These are phyloP conservation scores for Scolopax mira DNA, from an alignment of 2,113 vertebrate genomes.

Conservation along the genomic window DNA sequence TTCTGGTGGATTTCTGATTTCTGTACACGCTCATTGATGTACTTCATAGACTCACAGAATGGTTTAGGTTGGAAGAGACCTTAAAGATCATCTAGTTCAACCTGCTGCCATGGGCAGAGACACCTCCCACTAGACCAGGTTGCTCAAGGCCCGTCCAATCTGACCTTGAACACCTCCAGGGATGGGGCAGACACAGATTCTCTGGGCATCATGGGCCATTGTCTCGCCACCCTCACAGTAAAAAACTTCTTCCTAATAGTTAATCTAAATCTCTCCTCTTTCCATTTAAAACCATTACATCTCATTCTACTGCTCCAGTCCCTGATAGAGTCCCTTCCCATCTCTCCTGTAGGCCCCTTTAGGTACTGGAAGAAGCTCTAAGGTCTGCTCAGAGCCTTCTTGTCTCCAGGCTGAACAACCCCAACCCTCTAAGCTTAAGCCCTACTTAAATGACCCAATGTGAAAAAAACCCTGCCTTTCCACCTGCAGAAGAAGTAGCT, in stretches of 20 bases:
- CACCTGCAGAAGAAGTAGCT: not conserved
- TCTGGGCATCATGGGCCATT: not conserved
- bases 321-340: not conserved
- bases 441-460: not conserved
- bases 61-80: not conserved
- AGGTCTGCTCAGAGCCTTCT: not conserved
- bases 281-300: not conserved
- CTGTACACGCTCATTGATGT: not conserved
- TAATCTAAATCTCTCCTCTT: not conserved
- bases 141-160: not conserved
- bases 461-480: not conserved
- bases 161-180: not conserved
- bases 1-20: not conserved
- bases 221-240: not conserved
- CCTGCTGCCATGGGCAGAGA: not conserved
- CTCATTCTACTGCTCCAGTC: not conserved
- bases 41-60: not conserved
- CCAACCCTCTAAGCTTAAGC: not conserved
- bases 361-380: not conserved
- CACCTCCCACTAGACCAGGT: not conserved
- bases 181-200: not conserved
- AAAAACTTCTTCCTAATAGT: not conserved
- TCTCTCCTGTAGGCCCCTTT: not conserved
- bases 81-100: not conserved
- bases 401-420: not conserved